These are phyloP conservation scores for Microdon myrmicae DNA, from an alignment of 2,888 invertebrate genomes.

Conservation along the genomic window DNA sequence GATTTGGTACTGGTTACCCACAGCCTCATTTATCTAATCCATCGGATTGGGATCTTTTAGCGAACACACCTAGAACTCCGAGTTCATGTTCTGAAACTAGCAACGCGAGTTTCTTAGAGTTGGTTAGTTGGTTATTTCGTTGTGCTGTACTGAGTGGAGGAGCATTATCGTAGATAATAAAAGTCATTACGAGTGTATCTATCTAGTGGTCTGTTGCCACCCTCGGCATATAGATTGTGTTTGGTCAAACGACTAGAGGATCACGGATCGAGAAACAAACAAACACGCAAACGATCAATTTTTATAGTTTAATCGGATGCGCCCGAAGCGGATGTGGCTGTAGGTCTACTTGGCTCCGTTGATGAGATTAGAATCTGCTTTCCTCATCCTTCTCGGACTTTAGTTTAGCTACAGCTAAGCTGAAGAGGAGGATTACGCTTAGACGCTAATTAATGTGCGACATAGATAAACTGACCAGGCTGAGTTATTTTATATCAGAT, in stretches of 20 bases:
- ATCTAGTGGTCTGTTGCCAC: too few species aligned
- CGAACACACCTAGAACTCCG: conserved; percentile 37
- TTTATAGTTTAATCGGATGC: conserved; percentile 23
- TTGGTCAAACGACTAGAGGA: too few species aligned
- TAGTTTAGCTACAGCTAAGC: too few species aligned
- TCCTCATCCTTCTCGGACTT: conserved; percentile 16
- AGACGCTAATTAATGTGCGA: conserved; percentile 27
- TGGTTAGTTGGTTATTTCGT: too few species aligned
- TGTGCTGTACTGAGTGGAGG: conserved; percentile 7
- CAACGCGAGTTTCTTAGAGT: too few species aligned
- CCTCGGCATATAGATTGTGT: too few species aligned
- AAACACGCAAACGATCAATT: conserved; percentile 37
- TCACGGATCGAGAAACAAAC: conserved; percentile 5
- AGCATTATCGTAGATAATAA: conserved; percentile 48
- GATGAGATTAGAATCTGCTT: conserved; percentile 37
- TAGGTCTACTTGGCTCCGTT: not conserved
- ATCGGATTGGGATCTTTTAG: conserved; percentile 13
- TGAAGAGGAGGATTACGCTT: conserved; percentile 1
- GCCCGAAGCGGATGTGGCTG: not conserved
- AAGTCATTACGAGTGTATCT: conserved; percentile 41
- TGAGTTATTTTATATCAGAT: conserved; percentile 19
- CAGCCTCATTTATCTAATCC: conserved; percentile 28
- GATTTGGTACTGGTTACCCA: conserved; percentile 25
- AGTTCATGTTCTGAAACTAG: too few species aligned
- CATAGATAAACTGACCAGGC: conserved; percentile 24